phyloP scores from a whole-genome alignment of 2,797 vertebrate genomes.

The Anolis apletophallus region DNA sequence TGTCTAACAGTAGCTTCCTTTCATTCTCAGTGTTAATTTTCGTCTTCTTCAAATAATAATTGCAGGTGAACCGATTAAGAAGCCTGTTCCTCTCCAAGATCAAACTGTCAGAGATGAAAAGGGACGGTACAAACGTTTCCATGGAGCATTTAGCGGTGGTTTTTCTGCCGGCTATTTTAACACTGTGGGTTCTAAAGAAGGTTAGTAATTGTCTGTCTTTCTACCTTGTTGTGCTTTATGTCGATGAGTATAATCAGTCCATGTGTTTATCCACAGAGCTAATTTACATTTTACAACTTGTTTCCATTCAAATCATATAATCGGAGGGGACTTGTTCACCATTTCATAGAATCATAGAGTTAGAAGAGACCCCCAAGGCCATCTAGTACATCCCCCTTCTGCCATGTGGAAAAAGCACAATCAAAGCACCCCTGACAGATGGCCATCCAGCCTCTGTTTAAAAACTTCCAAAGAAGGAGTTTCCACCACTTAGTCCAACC shows the following conservation, averaged over 20 bases:
- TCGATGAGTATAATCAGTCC: neutral
- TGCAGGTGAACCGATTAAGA: conserved; percentile 88
- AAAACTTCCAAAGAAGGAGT: too few relatives aligned
- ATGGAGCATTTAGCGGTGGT: conserved; percentile 95
- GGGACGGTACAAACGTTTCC: conserved; percentile 91
- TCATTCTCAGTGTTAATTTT: accelerated
- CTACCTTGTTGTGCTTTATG: neutral
- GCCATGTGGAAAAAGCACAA: too few relatives aligned
- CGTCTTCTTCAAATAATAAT: neutral
- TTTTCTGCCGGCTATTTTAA: conserved; percentile 98
- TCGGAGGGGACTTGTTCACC: neutral
- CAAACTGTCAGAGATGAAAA: conserved; percentile 96
- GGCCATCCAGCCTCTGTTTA: too few relatives aligned
- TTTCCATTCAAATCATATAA: accelerated
- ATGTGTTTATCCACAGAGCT: too few relatives aligned
- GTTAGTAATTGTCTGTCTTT: conserved; percentile 69
- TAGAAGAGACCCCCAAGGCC: too few relatives aligned
- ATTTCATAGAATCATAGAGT: neutral
- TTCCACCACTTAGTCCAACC: neutral
- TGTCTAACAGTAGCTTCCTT: neutral
- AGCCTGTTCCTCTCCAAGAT: conserved; percentile 90
- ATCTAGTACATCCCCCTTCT: too few relatives aligned
- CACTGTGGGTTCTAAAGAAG: conserved; percentile 95
- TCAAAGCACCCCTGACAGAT: too few relatives aligned
- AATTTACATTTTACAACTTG: neutral